phyloP scores from a whole-genome alignment of 2,113 vertebrate species.

The Epinephelus moara region DNA sequence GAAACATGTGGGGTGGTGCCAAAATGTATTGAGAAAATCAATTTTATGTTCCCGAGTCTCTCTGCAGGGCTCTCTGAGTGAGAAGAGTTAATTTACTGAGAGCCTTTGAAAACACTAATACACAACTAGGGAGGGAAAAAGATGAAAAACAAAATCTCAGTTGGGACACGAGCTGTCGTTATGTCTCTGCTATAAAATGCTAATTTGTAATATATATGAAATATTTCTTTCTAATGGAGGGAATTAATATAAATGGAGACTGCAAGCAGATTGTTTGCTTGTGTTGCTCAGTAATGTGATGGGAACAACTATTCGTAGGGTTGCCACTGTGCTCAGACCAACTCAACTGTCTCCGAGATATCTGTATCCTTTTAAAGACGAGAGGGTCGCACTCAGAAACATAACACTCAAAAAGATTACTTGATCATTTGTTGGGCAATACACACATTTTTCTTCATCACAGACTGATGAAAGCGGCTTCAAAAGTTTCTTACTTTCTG shows the following conservation, averaged over 20 bases:
- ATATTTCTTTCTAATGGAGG: not conserved
- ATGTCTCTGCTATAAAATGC: not conserved
- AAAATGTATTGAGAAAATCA: conserved; percentile 29
- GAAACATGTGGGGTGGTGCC: conserved; percentile 33
- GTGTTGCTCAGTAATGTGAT: not conserved
- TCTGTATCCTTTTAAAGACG: no score
- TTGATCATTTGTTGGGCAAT: no score
- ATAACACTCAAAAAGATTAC: no score
- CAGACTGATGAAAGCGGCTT: no score
- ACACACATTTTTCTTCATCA: no score
- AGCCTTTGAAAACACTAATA: not conserved
- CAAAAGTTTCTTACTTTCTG: no score
- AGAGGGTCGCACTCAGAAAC: no score
- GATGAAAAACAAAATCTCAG: not conserved
- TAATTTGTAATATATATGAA: not conserved
- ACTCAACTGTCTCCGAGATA: no score
- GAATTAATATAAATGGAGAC: not conserved
- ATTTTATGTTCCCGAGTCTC: conserved; percentile 8
- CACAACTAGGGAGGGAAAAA: not conserved
- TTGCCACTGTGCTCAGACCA: no score
- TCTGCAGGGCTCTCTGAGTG: conserved; percentile 1
- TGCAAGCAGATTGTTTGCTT: not conserved
- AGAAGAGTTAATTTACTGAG: conserved; percentile 10
- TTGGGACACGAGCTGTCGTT: not conserved
- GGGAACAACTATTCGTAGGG: no score